phyloP scores from a whole-genome alignment of 2,113 vertebrate species.

The Panthera uncia region DNA sequence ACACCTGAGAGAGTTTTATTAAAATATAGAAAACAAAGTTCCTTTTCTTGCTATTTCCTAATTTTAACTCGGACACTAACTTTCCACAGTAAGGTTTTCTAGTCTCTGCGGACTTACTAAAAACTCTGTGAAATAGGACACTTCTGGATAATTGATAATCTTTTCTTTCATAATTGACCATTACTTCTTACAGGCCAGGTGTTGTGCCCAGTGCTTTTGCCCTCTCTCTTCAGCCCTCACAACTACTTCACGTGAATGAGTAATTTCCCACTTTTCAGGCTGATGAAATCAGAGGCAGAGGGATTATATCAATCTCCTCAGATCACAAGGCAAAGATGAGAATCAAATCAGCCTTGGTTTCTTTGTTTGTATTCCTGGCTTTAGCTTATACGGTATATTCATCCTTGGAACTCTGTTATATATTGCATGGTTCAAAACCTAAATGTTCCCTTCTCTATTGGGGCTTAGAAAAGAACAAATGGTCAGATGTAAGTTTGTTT shows the following conservation, averaged over 20 bases:
- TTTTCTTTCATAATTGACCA: neutral
- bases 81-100: neutral
- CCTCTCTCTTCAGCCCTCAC: neutral
- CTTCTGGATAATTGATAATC: neutral
- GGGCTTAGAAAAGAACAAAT: neutral
- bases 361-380: neutral
- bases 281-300: neutral
- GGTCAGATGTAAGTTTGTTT: neutral
- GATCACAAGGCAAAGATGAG: conserved; percentile 16
- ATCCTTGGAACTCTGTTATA: neutral
- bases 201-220: neutral
- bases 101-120: neutral
- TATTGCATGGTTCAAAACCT: neutral
- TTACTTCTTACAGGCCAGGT: neutral
- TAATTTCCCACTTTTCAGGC: neutral
- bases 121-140: neutral
- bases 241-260: too few species aligned
- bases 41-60: neutral
- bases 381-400: neutral
- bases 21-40: neutral
- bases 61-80: neutral
- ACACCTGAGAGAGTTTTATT: neutral
- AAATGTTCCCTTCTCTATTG: neutral
- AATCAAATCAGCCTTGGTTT: neutral
- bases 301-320: neutral